A percentile compares a stretch with the other conserved stretches of the same genome.
Evolutionary conservation across 2,113 vertebrate genomes (phyloP).

Genomic region (Mobula hypostoma): DNA sequence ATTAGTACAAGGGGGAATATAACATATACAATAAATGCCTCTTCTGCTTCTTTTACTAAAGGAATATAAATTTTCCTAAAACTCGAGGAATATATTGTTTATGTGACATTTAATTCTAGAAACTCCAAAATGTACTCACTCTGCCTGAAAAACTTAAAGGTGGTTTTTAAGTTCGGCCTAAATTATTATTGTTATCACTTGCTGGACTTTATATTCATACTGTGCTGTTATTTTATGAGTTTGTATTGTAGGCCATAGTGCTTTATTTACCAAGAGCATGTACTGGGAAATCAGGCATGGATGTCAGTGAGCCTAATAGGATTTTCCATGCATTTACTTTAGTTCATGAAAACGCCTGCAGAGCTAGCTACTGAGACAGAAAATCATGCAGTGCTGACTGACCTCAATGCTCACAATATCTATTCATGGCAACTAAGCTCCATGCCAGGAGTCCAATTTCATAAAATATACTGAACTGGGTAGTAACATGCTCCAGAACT

Average conservation of each 20-base stretch:
- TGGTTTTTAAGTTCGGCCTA: background rate
- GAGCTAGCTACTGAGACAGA: background rate
- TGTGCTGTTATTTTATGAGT: background rate
- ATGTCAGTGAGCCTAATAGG: background rate
- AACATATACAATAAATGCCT: background rate
- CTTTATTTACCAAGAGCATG: background rate
- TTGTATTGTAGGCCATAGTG: background rate
- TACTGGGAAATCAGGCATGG: background rate
- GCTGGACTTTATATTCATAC: background rate
- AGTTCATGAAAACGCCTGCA: background rate
- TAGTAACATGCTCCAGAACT: background rate
- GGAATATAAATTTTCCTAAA: background rate
- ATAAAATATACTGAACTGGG: background rate
- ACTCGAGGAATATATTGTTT: background rate
- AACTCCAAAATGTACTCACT: background rate
- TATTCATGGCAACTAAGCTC: background rate
- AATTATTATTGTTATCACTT: background rate
- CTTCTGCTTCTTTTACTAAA: background rate
- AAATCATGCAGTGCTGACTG: background rate
- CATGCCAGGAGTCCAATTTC: background rate
- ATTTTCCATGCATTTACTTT: background rate
- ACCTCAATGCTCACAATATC: background rate
- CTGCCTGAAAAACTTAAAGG: background rate
- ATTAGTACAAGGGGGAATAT: background rate
- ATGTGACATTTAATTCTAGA: background rate